Evolutionary conservation across 2,797 vertebrate species (phyloP).

Genomic region (Accipiter fasciatus): DNA sequence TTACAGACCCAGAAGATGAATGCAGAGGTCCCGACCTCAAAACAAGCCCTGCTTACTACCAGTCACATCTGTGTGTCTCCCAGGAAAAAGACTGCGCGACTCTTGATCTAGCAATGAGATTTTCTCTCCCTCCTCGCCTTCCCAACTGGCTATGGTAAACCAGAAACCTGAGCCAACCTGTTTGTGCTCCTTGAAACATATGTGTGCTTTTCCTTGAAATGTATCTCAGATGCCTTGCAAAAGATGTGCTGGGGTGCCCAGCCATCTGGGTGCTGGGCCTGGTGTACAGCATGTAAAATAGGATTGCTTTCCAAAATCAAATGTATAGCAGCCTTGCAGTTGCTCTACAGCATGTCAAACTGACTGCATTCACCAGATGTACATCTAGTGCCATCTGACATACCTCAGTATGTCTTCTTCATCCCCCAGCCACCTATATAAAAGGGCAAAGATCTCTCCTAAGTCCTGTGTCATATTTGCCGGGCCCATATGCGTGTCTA

Average conservation of each 20-base stretch:
- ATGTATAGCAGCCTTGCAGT: background rate
- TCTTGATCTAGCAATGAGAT: background rate
- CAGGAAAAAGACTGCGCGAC: rapidly evolving
- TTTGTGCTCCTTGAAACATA: background rate
- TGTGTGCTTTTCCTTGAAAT: background rate
- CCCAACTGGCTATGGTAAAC: background rate
- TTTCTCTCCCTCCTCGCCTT: background rate
- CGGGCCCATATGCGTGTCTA: background rate
- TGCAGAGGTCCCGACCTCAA: background rate
- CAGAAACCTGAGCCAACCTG: background rate
- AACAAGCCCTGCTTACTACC: background rate
- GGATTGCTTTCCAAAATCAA: background rate
- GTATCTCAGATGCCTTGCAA: background rate
- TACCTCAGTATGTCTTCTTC: background rate
- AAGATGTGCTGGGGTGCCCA: background rate
- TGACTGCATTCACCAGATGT: background rate
- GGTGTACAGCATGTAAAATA: background rate
- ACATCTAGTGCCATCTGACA: background rate
- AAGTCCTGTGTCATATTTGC: background rate
- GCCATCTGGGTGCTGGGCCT: background rate
- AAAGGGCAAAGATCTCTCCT: background rate
- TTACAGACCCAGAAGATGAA: background rate
- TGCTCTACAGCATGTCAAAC: background rate
- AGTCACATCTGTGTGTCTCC: too few relatives aligned
- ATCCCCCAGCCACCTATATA: too few relatives aligned